phyloP scores from a whole-genome alignment of 2,888 invertebrate genomes.

The Tipula unca region DNA sequence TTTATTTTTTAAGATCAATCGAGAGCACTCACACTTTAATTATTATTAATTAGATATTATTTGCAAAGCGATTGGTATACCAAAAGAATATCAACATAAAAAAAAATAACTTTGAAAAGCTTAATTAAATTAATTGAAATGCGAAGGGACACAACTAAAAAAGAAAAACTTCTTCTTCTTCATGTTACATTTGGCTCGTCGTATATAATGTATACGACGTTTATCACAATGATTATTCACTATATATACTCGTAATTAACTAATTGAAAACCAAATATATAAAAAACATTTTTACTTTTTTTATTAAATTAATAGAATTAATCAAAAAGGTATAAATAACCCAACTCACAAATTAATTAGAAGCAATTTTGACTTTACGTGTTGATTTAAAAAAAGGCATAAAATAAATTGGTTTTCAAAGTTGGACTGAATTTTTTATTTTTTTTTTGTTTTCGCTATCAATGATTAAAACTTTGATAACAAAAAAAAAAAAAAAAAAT shows the following conservation, averaged over 20 bases:
- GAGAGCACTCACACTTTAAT: not conserved
- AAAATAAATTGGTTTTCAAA: not conserved
- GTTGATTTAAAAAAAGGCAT: not conserved
- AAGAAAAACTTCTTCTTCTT: not conserved
- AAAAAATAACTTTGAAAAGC: not conserved
- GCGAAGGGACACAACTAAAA: not conserved
- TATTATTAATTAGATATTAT: not conserved
- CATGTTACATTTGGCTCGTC: not conserved
- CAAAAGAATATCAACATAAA: not conserved
- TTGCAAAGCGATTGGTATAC: not conserved
- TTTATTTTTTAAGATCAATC: not conserved
- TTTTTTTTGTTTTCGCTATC: conserved; percentile 2
- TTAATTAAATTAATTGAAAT: not conserved
- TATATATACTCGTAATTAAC: not conserved
- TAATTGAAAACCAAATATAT: not conserved
- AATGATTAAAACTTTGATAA: not conserved
- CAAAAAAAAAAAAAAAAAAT: not conserved
- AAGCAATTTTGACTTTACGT: not conserved
- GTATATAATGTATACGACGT: too few species aligned
- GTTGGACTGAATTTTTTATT: not conserved
- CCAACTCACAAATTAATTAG: conserved; percentile 1
- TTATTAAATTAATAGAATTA: not conserved
- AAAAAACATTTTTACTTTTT: not conserved
- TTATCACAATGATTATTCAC: not conserved
- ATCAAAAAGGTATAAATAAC: not conserved